Conservation (phyloP, 2,113 vertebrate genomes). For the Hoplias malabaricus region DNA sequence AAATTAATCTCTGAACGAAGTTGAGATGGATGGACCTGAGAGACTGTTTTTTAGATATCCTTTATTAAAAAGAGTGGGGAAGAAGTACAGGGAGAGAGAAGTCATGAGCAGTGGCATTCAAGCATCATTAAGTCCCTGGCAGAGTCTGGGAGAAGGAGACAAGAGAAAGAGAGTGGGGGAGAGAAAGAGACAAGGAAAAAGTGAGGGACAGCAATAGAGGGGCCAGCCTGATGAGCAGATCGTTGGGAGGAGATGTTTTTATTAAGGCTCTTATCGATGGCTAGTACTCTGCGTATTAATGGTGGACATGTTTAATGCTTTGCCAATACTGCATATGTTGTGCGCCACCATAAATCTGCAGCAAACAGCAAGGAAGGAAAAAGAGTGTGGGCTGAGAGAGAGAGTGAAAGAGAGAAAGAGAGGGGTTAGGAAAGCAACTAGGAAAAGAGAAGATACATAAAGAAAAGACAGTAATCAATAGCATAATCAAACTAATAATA, state of each 20-base stretch:
- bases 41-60: slow-evolving; percentile 73
- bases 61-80: slow-evolving; percentile 58
- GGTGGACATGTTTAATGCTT: slow-evolving; percentile 80
- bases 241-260: slow-evolving; percentile 74
- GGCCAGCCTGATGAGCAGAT: slow-evolving; percentile 59
- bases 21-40: slow-evolving; percentile 64
- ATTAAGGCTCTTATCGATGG: slow-evolving; percentile 80
- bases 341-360: slow-evolving; percentile 71
- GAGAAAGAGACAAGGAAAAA: slow-evolving; percentile 36
- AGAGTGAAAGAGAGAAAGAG: neutral
- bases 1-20: slow-evolving; percentile 58
- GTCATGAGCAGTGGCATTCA: slow-evolving; percentile 75
- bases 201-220: slow-evolving; percentile 64
- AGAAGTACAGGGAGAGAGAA: slow-evolving; percentile 61
- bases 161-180: slow-evolving; percentile 14
- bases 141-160: slow-evolving; percentile 57
- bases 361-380: slow-evolving; percentile 59
- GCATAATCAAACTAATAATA: neutral
- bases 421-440: neutral
- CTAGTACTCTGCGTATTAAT: slow-evolving; percentile 76
- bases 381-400: neutral
- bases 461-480: neutral
- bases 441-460: slow-evolving; percentile 25
- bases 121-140: slow-evolving; percentile 78
- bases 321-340: slow-evolving; percentile 77